Evolutionary conservation across 2,113 vertebrate genomes (phyloP).

Genomic region (Entomyzon cyanotis): DNA sequence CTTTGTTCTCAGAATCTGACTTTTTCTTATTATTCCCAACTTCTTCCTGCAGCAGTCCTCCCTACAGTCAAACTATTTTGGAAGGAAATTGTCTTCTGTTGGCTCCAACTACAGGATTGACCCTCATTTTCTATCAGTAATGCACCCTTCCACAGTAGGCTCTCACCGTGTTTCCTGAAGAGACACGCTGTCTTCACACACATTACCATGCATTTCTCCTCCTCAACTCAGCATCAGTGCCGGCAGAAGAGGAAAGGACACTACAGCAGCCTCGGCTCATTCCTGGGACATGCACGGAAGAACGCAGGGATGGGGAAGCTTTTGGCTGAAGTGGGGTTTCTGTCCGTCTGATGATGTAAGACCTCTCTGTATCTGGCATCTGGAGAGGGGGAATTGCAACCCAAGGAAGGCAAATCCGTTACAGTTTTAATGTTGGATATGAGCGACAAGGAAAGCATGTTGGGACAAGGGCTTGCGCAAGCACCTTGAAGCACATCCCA

Average conservation of each 20-base stretch:
- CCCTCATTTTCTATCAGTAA: not conserved
- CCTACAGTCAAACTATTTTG: not conserved
- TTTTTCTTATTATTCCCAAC: not conserved
- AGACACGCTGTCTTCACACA: accelerated
- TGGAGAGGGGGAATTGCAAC: not conserved
- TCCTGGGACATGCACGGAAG: not conserved
- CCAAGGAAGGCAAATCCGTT: accelerated
- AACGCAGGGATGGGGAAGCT: accelerated
- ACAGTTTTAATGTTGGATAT: accelerated
- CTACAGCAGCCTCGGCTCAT: accelerated
- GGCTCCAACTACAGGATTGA: not conserved
- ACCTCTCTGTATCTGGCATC: not conserved
- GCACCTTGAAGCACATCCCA: not conserved
- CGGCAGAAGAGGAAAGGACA: not conserved
- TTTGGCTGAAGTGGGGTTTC: accelerated
- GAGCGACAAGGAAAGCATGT: accelerated
- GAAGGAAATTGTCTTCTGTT: not conserved
- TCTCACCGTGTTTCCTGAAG: not conserved
- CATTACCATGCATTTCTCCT: not conserved
- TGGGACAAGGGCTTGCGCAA: not conserved
- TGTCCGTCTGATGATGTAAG: not conserved
- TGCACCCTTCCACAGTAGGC: not conserved
- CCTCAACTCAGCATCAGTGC: not conserved
- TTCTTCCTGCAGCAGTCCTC: not conserved
- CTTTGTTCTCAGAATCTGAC: not conserved